Evolutionary conservation across 2,888 invertebrate genomes (phyloP).

Genomic region (Oligia fasciuncula): DNA sequence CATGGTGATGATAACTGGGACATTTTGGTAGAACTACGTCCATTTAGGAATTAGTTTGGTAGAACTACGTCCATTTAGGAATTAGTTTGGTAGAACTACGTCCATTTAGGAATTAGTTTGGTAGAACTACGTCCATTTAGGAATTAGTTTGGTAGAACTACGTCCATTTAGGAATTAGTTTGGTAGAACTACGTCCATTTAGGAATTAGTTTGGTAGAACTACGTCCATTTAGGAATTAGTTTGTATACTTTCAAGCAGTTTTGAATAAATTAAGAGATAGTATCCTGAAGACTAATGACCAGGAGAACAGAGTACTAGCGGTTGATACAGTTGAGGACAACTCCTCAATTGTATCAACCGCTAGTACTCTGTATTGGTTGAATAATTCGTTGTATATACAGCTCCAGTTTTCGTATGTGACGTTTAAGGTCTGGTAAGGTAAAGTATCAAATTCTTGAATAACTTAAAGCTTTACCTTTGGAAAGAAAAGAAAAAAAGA

Average conservation of each 20-base stretch:
- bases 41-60: slow-evolving; percentile 5
- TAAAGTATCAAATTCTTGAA: background rate
- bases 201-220: too few relatives aligned
- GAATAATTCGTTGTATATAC: slow-evolving; percentile 1
- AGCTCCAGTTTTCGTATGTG: background rate
- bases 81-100: too few relatives aligned
- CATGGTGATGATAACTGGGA: background rate
- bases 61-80: too few relatives aligned
- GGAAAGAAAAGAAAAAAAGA: background rate
- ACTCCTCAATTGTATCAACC: too few relatives aligned
- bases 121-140: too few relatives aligned
- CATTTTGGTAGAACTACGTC: background rate
- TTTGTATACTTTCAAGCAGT: slow-evolving; percentile 24
- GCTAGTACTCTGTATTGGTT: background rate
- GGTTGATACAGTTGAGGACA: background rate
- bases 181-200: too few relatives aligned
- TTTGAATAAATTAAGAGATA: slow-evolving; percentile 40
- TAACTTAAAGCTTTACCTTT: background rate
- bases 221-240: too few relatives aligned
- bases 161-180: too few relatives aligned
- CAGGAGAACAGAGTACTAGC: background rate
- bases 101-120: too few relatives aligned
- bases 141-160: too few relatives aligned
- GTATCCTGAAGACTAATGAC: slow-evolving; percentile 10
- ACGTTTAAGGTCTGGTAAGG: background rate